Conservation (phyloP, 1,140 invertebrate genomes). For the Leptinotarsa lineolata region DNA sequence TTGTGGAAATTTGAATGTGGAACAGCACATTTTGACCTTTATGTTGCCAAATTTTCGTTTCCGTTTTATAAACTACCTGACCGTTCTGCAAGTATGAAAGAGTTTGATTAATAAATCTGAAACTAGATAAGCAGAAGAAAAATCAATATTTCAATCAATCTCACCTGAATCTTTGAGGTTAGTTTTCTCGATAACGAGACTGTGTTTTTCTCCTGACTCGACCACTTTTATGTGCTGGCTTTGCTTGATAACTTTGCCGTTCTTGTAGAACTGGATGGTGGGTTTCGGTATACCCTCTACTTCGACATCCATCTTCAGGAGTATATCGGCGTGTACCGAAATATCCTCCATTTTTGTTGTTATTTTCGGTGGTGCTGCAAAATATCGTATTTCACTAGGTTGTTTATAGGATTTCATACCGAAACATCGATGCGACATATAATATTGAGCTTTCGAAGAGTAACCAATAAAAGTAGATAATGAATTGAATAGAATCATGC, state of each 20-base stretch:
- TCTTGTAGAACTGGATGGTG: constrained; percentile 83
- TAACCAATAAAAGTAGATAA: no score
- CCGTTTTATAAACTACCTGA: no score
- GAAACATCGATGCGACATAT: no score
- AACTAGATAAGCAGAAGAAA: background rate
- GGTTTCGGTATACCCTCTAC: constrained; percentile 85
- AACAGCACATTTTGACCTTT: no score
- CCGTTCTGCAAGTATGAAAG: no score
- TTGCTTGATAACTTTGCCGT: constrained; percentile 74
- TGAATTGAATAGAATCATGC: no score
- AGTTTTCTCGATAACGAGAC: constrained; percentile 80
- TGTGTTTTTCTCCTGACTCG: constrained; percentile 70
- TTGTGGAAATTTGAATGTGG: no score
- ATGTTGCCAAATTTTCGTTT: no score
- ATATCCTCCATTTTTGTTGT: constrained; percentile 78
- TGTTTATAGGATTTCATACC: no score
- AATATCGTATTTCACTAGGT: no score
- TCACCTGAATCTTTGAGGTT: constrained; percentile 81
- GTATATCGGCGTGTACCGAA: constrained; percentile 69
- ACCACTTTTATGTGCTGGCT: constrained; percentile 72
- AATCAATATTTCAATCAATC: background rate
- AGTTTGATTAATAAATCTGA: no score
- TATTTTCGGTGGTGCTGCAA: constrained; percentile 76
- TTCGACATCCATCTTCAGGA: constrained; percentile 74
- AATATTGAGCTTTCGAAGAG: no score